phyloP scores from a whole-genome alignment of 2,797 vertebrate genomes.

The Halcyon smyrnensis region DNA sequence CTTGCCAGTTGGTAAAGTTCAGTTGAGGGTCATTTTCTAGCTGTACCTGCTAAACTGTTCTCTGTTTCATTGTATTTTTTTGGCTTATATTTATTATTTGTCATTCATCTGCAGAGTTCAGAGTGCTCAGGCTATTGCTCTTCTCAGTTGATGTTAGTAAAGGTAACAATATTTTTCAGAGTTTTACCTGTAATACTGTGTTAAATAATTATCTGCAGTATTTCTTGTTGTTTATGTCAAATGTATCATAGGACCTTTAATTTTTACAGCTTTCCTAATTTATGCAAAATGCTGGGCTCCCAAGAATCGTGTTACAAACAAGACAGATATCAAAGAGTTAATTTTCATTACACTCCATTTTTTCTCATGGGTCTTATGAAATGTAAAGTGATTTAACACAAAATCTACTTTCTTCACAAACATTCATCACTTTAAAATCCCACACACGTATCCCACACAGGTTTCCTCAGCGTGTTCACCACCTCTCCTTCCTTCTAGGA shows the following conservation, averaged over 20 bases:
- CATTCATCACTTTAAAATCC: background rate
- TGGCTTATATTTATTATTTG: background rate
- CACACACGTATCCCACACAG: background rate
- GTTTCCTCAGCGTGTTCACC: background rate
- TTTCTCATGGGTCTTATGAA: background rate
- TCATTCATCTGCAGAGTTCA: background rate
- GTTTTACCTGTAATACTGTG: background rate
- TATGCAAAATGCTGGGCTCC: conserved; percentile 45
- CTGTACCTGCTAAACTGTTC: background rate
- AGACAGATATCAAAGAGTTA: background rate
- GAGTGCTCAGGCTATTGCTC: background rate
- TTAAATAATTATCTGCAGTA: background rate
- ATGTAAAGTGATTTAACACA: background rate
- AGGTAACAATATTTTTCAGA: background rate
- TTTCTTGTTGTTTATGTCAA: background rate
- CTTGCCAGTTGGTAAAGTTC: background rate
- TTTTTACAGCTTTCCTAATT: background rate
- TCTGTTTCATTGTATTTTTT: background rate
- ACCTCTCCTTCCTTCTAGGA: conserved; percentile 79
- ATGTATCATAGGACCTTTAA: background rate
- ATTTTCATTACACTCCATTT: conserved; percentile 8
- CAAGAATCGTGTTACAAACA: conserved; percentile 31
- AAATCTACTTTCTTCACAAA: conserved; percentile 3
- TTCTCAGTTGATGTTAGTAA: background rate
- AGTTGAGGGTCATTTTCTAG: background rate